Evolutionary conservation across 2,797 vertebrate genomes (phyloP), one percentile per base, ranked within the genome.

Genomic region (Hydrolagus colliei): DNA sequence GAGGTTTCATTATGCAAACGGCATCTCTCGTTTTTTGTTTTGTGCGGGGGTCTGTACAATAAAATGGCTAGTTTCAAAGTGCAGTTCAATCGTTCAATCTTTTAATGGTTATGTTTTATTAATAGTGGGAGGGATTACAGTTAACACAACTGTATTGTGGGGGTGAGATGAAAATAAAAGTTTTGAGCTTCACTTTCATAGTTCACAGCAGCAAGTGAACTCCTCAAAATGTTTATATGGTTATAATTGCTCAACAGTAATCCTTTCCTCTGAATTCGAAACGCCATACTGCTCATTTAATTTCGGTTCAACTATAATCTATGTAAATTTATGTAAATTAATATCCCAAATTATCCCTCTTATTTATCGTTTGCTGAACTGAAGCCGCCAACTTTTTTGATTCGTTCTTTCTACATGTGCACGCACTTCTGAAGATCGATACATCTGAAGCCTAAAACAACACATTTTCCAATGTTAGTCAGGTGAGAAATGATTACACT

Each of bases 291-390:
- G 62, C 20, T 82, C 32, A 27, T 82, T 67, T 67, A 82, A 68
- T 68, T 41, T 18, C 63, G 35, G 68, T 20, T 68, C 16, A 68
- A 68, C 27, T 68, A 14, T 32, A 41, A 82, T 32, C 41, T 82
- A 82, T 82, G 79, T 41, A 82, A 82, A 82, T 68, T 20, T 82
- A 82, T 82, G 79, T 12, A 82, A 82, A 82, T 35, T 16, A 82
- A 68, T 65, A 35, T 62, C 41, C 5, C 18, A 68, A 82, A 82
- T 68, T 14, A 35, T 68, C 68, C 79, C 14, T 68, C 67, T 82
- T 68, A 62, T 20, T 4, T 82, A 82, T 67, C 79, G 68, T 68
- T 68, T 82, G 22, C 79, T 18, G 27, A 67, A 67, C 79, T 67
- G 79, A 68, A 82, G 77, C 20, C 67, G 27, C 63, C 35, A 68